Evolutionary conservation across 1,140 invertebrate species (phyloP).

Genomic region (Pinna nobilis): DNA sequence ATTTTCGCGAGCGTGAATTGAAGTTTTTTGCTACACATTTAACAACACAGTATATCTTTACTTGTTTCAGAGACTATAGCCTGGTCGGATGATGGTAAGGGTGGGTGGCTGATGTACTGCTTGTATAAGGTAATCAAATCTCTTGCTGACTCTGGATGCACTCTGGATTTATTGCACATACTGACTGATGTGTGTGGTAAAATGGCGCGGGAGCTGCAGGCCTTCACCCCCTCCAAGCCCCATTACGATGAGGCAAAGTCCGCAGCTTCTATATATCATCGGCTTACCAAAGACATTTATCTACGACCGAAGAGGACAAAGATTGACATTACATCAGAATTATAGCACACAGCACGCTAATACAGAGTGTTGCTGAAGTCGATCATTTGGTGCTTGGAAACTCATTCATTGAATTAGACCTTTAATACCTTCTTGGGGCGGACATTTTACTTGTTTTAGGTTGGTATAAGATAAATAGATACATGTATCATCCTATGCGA

Average conservation of each 20-base stretch:
- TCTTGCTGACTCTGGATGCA: constrained; percentile 14
- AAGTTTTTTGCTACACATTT: not conserved
- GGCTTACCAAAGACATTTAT: constrained; percentile 30
- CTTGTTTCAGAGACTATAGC: constrained; percentile 30
- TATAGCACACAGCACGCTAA: no score
- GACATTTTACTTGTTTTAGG: no score
- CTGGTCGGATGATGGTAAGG: constrained; percentile 34
- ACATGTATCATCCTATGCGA: no score
- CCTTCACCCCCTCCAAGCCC: constrained; percentile 1
- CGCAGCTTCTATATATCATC: constrained; percentile 27
- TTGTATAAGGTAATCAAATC: constrained; percentile 27
- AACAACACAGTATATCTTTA: not conserved
- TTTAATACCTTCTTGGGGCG: no score
- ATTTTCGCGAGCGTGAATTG: no score
- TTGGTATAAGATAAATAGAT: no score
- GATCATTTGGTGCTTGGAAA: no score
- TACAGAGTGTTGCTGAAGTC: no score
- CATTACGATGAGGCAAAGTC: constrained; percentile 22
- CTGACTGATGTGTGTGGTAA: constrained; percentile 25
- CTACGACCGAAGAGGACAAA: no score
- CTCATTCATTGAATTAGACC: no score
- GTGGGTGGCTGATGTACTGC: constrained; percentile 39
- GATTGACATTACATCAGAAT: no score
- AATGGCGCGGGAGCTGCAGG: constrained; percentile 25
- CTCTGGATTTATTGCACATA: constrained; percentile 11